Percentiles rank a stretch among this genome's conserved stretches.
Evolutionary conservation across 2,888 invertebrate genomes (phyloP).

Genomic region (Sipha maydis): DNA sequence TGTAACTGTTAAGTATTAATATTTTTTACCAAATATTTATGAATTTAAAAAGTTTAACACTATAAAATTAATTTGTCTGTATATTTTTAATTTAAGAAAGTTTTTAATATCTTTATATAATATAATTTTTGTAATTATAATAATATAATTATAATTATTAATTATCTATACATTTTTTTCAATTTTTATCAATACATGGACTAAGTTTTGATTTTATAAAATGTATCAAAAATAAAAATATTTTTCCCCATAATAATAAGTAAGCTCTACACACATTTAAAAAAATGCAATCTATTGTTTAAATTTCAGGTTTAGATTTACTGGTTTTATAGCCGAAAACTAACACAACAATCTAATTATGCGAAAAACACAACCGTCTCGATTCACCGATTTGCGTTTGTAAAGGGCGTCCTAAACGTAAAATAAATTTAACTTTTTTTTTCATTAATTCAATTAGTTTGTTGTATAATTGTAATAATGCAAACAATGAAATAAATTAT

Average conservation of each 20-base stretch:
- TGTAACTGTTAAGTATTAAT: no score
- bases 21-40: not conserved
- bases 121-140: not conserved
- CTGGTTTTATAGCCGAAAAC: constrained; percentile 21
- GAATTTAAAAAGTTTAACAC: not conserved
- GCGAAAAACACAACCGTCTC: not conserved
- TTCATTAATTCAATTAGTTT: not conserved
- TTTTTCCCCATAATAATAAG: not conserved
- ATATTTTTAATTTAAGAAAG: no score
- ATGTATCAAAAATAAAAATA: not conserved
- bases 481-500: not conserved
- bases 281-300: constrained; percentile 13
- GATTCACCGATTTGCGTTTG: not conserved
- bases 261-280: not conserved
- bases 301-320: not conserved
- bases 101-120: no score
- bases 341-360: not conserved
- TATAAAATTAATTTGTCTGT: not conserved
- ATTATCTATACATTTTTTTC: not conserved
- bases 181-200: not conserved
- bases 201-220: not conserved
- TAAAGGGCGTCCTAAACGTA: not conserved
- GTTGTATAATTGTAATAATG: not conserved
- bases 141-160: not conserved
- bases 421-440: not conserved